Evolutionary conservation across 2,113 vertebrate genomes (phyloP).

Genomic region (Hippolais icterina): DNA sequence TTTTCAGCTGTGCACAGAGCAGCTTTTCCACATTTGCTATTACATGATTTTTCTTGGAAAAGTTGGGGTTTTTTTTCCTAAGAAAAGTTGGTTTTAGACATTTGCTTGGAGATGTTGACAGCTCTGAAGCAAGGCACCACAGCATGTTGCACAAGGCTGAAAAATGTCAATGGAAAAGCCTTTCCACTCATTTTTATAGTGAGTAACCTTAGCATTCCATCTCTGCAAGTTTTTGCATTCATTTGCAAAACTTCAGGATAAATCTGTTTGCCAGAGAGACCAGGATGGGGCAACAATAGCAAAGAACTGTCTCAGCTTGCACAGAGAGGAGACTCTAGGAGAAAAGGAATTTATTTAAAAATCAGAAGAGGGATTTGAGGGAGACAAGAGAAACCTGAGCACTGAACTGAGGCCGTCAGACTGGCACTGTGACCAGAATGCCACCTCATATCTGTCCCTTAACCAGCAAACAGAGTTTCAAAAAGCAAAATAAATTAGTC

Average conservation of each 20-base stretch:
- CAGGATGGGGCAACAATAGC: not conserved
- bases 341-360: not conserved
- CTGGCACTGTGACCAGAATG: not conserved
- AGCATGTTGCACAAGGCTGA: not conserved
- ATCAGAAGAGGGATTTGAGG: not conserved
- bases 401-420: not conserved
- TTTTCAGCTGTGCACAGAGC: not conserved
- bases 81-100: rapidly evolving
- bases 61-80: not conserved
- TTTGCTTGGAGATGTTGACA: not conserved
- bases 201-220: not conserved
- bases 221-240: not conserved
- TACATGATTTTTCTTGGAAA: not conserved
- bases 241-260: not conserved
- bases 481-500: not conserved
- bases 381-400: not conserved
- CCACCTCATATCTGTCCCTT: not conserved
- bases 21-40: not conserved
- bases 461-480: not conserved
- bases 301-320: not conserved
- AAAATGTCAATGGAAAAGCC: not conserved
- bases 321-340: not conserved
- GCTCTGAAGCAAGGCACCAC: not conserved
- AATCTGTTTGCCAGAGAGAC: not conserved
- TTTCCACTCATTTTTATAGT: not conserved